Base-by-base conservation (phyloP, 2,888 invertebrate genomes). In the Drosophila trichaetosa region DNA sequence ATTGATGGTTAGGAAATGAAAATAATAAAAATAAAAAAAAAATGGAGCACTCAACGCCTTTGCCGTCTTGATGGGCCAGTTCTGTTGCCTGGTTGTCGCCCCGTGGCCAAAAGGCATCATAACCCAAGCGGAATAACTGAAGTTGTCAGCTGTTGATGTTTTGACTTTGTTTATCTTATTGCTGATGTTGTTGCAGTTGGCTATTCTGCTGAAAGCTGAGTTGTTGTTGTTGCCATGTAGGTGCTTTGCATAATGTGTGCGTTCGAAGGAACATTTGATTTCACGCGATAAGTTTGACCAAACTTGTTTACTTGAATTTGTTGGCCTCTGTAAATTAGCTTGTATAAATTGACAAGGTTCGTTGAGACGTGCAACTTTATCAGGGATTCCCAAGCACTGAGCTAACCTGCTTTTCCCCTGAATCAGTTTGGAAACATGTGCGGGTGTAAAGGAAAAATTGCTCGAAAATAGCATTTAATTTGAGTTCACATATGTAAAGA, bases 71-170 rank as follows among this genome's bases (percentile, higher is more conserved):
- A 62, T 53, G 67, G 68, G 56, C n/a, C 69, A 58, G 53, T 74
- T 68, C 56, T 48, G 53, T 57, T 71, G 84, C 78, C 75, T 69
- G 57, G 59, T 64, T 74, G 72, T 10, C 42, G 31, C 54, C 57
- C 57, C 36, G 65, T 69, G 81, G 83, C 73, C 73, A 73, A 73
- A 75, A 81, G 66, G 66, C 62, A 72, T 76, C 88, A 80, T 86
- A 86, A 72, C 64, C 83, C 88, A 82, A 67, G 83, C 71, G 83
- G 72, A 85, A 88, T 85, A 88, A 85, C 86, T 83, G 76, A 83
- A 88, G 72, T 80, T 83, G 86, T 85, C 86, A 86, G 88, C 75
- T 69, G 86, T 80, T 80, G 78, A 75, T 80, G 80, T 74, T 80
- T 68, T 71, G 69, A 69, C 73, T 80, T 76, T 79, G 51, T 64